Evolutionary conservation across 2,797 vertebrate genomes (phyloP), one percentile per base, ranked within the genome.

Genomic region (Chanos chanos): DNA sequence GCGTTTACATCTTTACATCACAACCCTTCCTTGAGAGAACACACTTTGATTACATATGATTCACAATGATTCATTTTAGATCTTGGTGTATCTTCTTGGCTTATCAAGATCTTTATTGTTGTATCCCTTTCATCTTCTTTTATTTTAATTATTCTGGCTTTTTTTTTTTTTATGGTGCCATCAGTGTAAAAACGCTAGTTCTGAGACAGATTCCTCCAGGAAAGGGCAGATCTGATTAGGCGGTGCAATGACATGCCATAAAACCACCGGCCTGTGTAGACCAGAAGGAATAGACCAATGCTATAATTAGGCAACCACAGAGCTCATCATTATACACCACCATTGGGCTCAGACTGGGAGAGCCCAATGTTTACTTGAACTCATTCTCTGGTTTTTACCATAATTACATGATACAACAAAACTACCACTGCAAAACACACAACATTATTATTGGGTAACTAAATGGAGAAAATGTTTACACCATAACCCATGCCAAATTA

Each of bases 391-490:
- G 33, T 36, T 31, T 31, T 15, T 31, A 13, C 19, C 13, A 19
- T 36, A 30, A 48, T 57, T 34, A 56, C 16, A 54, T 15, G 44
- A 54, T 4, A 25, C 25, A 13, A 37, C 28, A 49, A 19, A 55
- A 44, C 19, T 57, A 9, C 43, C 43, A 12, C 50, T 10, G 40
- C 39, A 24, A 45, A 45, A 31, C 49, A 45, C 28, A 5, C 16
- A 24, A 12, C 44, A 31, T 39, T 28, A 22, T 24, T 21, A 0
- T 54, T n/a, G 24, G 1, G 8, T 13, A 16, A 18, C 15, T 44
- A 25, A 12, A 8, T 41, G 40, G 44, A 5, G 39, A 10, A 53
- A 45, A 52, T 30, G 45, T 57, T 68, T 53, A 68, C 45, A 36
- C 12, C 27, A 39, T 37, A 65, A 18, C 19, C 15, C 33, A 54